Evolutionary conservation across 2,113 vertebrate genomes (phyloP), one percentile per base, ranked within the genome.

Genomic region (Dolichotis patagonum): DNA sequence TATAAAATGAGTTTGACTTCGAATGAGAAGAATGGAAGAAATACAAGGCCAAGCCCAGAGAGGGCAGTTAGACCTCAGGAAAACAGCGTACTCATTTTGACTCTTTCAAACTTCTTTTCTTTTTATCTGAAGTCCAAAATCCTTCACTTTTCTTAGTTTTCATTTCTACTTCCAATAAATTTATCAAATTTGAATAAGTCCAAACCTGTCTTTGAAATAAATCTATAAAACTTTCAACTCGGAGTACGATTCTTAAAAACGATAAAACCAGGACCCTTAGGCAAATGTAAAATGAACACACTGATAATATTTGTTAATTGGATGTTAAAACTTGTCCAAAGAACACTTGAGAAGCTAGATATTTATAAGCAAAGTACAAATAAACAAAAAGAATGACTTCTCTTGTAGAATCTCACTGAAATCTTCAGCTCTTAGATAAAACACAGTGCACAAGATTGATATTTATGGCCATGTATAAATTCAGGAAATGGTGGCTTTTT

Each of bases 381-480:
- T 24, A 38, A 77, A 43, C 88, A 28, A 26, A 81, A 92, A 62
- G 30, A 58, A 2, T 12, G 26, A 4, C n/a, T 94, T 85, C 71
- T 28, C 30, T 94, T 77, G 56, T 22, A 41, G 14, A 41, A 78
- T 84, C 84, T 58, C 41, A 63, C 65, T 71, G 49, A 65, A 58
- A 82, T 56, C 52, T 58, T 89, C 46, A 62, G 49, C 17, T 35
- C 41, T 85, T 43, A 78, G 80, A 87, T 91, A 69, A 88, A 63
- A 95, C 88, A 58, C 73, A 46, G 38, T 43, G 4, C 30, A 38
- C 24, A 82, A 14, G 9, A 46, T 10, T 89, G 71, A 95, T 86
- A 30, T 93, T 83, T 80, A 63, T 84, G 73, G 71, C 65, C 46
- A 52, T 54, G 30, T 93, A 81, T 93, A 89, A 86, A 87, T 88